Evolutionary conservation across 2,113 vertebrate genomes (phyloP).

Genomic region (Bubo scandiacus): DNA sequence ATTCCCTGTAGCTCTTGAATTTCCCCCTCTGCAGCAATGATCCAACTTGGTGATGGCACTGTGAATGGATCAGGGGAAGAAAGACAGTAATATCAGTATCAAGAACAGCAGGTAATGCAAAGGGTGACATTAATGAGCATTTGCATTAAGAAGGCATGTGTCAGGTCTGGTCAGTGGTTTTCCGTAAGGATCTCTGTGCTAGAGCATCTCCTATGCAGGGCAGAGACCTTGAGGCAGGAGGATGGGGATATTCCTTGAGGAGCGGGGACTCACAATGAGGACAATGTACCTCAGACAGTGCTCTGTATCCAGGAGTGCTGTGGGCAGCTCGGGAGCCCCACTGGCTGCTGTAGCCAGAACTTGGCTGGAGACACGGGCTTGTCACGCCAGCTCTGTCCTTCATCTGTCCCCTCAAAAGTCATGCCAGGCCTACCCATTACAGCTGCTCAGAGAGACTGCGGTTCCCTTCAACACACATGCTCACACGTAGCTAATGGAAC

Average conservation of each 20-base stretch:
- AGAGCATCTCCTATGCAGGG: neutral
- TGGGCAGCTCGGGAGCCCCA: neutral
- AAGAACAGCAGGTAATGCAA: neutral
- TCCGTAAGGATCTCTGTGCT: neutral
- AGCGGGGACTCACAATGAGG: neutral
- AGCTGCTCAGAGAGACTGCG: rapidly evolving
- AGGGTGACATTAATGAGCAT: neutral
- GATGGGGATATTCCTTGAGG: neutral
- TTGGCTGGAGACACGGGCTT: neutral
- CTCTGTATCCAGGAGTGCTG: neutral
- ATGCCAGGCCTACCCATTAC: neutral
- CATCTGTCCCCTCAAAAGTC: neutral
- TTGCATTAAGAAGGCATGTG: neutral
- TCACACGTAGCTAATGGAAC: neutral
- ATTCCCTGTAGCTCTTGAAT: neutral
- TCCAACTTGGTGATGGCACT: neutral
- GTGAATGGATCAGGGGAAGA: neutral
- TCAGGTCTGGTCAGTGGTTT: neutral
- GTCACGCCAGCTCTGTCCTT: neutral
- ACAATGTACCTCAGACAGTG: neutral
- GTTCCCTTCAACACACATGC: neutral
- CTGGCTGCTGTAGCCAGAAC: neutral
- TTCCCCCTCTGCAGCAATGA: neutral
- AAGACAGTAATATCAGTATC: neutral
- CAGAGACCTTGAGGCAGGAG: neutral